Evolutionary conservation across 2,888 invertebrate species (phyloP).

Genomic region (Choristoneura rosaceana): DNA sequence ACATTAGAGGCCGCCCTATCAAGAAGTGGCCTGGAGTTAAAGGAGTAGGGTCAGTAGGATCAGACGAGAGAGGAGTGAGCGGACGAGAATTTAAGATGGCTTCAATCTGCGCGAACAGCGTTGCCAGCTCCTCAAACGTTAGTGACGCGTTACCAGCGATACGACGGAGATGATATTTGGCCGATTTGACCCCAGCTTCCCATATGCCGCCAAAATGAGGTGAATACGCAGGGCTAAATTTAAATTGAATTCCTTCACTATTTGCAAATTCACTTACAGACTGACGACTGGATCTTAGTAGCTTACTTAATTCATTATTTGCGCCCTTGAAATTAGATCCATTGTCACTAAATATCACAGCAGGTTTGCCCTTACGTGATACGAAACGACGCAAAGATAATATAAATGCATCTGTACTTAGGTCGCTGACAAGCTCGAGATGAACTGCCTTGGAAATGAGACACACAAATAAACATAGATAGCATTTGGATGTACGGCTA

Average conservation of each 20-base stretch:
- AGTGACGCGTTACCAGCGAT: no score
- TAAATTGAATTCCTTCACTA: slow-evolving; percentile 41
- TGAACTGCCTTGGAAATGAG: neutral
- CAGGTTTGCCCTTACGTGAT: slow-evolving; percentile 42
- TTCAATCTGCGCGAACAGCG: no score
- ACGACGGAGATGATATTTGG: no score
- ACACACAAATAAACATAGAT: slow-evolving; percentile 29
- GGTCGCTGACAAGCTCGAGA: no score
- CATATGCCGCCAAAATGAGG: slow-evolving; percentile 39
- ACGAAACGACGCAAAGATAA: slow-evolving; percentile 38
- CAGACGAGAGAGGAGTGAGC: slow-evolving; percentile 42
- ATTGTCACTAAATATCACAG: slow-evolving; percentile 42
- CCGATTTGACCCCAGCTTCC: slow-evolving; percentile 8
- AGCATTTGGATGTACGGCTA: no score
- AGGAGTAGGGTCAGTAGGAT: slow-evolving; percentile 40
- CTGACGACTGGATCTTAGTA: slow-evolving; percentile 34
- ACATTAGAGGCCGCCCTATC: slow-evolving; percentile 37
- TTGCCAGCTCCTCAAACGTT: no score
- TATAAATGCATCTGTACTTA: no score
- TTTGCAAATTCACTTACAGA: slow-evolving; percentile 32
- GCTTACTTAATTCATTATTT: neutral
- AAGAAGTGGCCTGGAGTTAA: slow-evolving; percentile 45
- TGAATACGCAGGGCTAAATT: slow-evolving; percentile 41
- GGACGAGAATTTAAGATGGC: slow-evolving; percentile 45
- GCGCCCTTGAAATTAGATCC: slow-evolving; percentile 45